Conservation (phyloP, 2,888 invertebrate species). For the Eristalinus sepulchralis region DNA sequence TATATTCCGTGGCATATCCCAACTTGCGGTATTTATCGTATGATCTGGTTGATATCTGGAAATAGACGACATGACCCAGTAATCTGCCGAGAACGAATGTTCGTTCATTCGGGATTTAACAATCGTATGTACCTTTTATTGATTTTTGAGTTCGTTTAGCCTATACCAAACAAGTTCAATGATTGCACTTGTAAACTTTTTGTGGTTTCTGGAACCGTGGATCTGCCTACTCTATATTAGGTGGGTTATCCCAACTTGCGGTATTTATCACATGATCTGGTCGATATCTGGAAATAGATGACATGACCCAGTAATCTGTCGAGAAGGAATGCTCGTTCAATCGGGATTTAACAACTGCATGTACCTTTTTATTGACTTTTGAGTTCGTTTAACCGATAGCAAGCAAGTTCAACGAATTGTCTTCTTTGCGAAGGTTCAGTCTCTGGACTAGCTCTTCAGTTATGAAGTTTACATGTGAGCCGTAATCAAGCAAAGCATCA, state of each 20-base stretch:
- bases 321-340: slow-evolving; percentile 21
- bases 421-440: too few species aligned
- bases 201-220: slow-evolving; percentile 45
- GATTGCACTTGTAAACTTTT: slow-evolving; percentile 16
- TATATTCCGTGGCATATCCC: slow-evolving; percentile 47
- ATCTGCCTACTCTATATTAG: slow-evolving; percentile 50
- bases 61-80: slow-evolving; percentile 30
- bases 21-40: slow-evolving; percentile 4
- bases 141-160: slow-evolving; percentile 4
- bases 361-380: slow-evolving; percentile 13
- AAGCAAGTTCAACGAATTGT: too few species aligned
- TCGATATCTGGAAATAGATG: slow-evolving; percentile 34
- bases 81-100: slow-evolving; percentile 36
- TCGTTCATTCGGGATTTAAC: slow-evolving; percentile 3
- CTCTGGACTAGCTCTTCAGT: slow-evolving; percentile 43
- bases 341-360: slow-evolving; percentile 35
- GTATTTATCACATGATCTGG: slow-evolving; percentile 12
- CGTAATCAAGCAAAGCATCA: slow-evolving; percentile 13
- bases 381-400: too few species aligned
- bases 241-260: slow-evolving; percentile 35
- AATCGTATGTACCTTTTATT: neutral
- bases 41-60: slow-evolving; percentile 32
- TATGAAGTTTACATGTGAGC: slow-evolving; percentile 41
- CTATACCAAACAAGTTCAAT: slow-evolving; percentile 16
- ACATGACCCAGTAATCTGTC: slow-evolving; percentile 35